These are phyloP conservation scores for Hypotaenidia philippensis DNA, from an alignment of 2,797 vertebrate species.

Conservation along the genomic window DNA sequence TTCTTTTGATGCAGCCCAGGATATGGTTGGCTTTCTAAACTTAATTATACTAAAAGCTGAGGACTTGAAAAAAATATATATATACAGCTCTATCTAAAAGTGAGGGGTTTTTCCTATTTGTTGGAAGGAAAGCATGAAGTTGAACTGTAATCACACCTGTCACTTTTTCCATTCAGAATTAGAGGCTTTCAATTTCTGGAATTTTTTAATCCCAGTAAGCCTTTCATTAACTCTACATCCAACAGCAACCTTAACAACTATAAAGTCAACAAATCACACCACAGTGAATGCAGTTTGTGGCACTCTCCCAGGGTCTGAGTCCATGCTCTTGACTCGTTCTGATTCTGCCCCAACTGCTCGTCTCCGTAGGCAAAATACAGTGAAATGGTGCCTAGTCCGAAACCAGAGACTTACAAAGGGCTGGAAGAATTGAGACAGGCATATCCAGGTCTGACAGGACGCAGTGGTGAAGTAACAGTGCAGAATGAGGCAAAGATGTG, in stretches of 20 bases:
- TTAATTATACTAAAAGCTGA: neutral
- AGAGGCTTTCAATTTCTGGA: neutral
- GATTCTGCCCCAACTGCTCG: neutral
- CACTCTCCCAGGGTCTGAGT: neutral
- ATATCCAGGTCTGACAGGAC: neutral
- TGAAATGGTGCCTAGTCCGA: neutral
- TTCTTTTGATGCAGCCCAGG: neutral
- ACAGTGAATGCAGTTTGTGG: neutral
- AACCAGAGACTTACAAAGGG: neutral
- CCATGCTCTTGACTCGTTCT: neutral
- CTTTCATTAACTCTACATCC: neutral
- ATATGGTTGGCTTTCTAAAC: neutral
- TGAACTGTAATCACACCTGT: neutral
- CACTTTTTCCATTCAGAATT: neutral
- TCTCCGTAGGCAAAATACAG: neutral
- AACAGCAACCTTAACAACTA: neutral
- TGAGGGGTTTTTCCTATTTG: neutral
- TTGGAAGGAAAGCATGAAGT: neutral
- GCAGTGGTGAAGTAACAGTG: neutral
- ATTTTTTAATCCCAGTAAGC: neutral
- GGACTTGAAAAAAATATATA: neutral
- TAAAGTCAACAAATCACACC: neutral
- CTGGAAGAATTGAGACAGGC: neutral
- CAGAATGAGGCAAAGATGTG: neutral
- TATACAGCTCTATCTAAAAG: neutral